Conservation (phyloP, 2,113 vertebrate genomes). For the Notarius quadriscutis region DNA sequence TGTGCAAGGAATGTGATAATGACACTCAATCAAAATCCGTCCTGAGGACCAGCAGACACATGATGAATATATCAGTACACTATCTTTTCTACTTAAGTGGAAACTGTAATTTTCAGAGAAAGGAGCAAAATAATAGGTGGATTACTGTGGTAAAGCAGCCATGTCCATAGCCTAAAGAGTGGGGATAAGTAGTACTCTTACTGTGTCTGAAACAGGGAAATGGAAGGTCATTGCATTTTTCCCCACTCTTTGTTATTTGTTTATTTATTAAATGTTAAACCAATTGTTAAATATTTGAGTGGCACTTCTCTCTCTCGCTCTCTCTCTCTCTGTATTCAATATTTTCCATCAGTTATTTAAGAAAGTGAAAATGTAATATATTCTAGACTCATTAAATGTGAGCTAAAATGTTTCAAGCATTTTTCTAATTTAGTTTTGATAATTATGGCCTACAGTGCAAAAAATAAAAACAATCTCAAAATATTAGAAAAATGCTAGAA, state of each 20-base stretch:
- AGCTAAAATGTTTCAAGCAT: no score
- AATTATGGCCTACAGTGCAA: no score
- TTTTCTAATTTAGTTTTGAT: no score
- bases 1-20: conserved; percentile 70
- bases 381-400: no score
- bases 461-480: no score
- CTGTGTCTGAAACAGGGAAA: conserved; percentile 28
- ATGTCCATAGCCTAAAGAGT: conserved; percentile 52
- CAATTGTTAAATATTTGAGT: neutral
- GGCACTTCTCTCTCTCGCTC: no score
- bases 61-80: conserved; percentile 54
- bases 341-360: no score
- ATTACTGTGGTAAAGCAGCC: conserved; percentile 52
- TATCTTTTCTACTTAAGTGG: conserved; percentile 57
- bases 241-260: neutral
- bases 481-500: neutral
- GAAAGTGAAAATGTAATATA: no score
- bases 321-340: no score
- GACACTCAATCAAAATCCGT: conserved; percentile 56
- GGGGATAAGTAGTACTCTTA: conserved; percentile 35
- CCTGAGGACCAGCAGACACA: conserved; percentile 57
- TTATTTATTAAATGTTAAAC: neutral
- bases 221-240: conserved; percentile 30
- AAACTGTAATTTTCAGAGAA: conserved; percentile 63
- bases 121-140: conserved; percentile 50